Percentiles rank a stretch among this genome's conserved stretches.
Conservation (phyloP, 2,888 invertebrate genomes). For the Agonopterix arenella region DNA sequence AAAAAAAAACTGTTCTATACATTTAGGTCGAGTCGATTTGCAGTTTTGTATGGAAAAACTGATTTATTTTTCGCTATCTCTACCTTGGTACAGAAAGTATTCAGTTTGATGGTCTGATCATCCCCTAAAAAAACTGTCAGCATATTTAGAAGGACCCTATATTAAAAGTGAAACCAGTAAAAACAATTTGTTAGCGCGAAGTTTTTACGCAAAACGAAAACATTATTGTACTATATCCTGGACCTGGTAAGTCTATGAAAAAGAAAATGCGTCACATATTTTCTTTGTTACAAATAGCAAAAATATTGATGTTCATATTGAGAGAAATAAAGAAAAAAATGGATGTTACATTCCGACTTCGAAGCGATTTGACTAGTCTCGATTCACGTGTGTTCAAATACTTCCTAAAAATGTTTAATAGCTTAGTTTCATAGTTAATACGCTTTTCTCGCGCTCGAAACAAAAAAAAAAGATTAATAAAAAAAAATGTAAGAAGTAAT, state of each 20-base stretch:
- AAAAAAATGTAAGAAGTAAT: slow-evolving; percentile 28
- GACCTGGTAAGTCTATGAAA: not conserved
- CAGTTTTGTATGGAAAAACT: too few relatives aligned
- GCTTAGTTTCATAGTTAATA: slow-evolving; percentile 25
- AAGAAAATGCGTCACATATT: not conserved
- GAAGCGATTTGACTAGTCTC: slow-evolving; percentile 45
- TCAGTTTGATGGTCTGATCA: too few relatives aligned
- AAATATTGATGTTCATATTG: not conserved
- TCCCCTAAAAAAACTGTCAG: too few relatives aligned
- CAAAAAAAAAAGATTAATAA: slow-evolving; percentile 10
- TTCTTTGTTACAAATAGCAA: not conserved
- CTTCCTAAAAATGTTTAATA: slow-evolving; percentile 25
- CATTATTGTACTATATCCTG: too few relatives aligned
- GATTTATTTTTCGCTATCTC: too few relatives aligned
- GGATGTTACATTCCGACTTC: slow-evolving; percentile 32
- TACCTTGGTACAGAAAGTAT: too few relatives aligned
- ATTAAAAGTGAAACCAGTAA: too few relatives aligned
- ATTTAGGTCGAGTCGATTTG: too few relatives aligned
- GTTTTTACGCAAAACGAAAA: too few relatives aligned
- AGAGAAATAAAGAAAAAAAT: slow-evolving; percentile 8
- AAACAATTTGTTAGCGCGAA: too few relatives aligned
- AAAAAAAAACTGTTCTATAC: too few relatives aligned
- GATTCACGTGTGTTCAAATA: slow-evolving; percentile 55
- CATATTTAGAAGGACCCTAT: too few relatives aligned
- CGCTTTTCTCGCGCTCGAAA: slow-evolving; percentile 29